A percentile compares a stretch with the other conserved stretches of the same genome.
Evolutionary conservation across 2,888 invertebrate genomes (phyloP).

Genomic region (Linnaemya vulpina): DNA sequence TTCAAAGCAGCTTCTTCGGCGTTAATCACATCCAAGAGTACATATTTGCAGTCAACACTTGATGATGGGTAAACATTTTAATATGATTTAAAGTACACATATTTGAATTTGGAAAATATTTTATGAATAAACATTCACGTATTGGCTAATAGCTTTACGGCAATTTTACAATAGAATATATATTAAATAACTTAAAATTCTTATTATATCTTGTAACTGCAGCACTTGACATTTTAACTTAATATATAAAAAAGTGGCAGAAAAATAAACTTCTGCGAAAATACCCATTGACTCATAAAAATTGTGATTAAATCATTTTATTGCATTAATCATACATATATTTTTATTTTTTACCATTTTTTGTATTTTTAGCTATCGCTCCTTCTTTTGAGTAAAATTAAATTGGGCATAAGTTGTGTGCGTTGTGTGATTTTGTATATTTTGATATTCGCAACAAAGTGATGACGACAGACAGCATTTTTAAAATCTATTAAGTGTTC

Average conservation of each 20-base stretch:
- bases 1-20: background rate
- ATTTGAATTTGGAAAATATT: conserved; percentile 22
- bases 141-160: background rate
- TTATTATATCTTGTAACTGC: conserved; percentile 32
- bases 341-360: background rate
- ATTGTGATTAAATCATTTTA: conserved; percentile 23
- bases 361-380: background rate
- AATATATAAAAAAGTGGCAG: conserved; percentile 3
- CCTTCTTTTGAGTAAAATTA: background rate
- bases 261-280: background rate
- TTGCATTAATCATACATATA: conserved; percentile 6
- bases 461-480: too few species aligned
- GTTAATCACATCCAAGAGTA: background rate
- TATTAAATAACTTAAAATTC: conserved; percentile 29
- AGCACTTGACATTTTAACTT: conserved; percentile 61
- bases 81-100: conserved; percentile 14
- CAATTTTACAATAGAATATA: conserved; percentile 17
- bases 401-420: conserved; percentile 12
- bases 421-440: too few species aligned
- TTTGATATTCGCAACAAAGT: too few species aligned
- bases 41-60: background rate
- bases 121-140: conserved; percentile 12
- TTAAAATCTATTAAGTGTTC: too few species aligned
- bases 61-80: conserved; percentile 51
- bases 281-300: conserved; percentile 25